Percentiles rank a stretch among this genome's conserved stretches.
Conservation (phyloP, 2,113 vertebrate species). For the Oreotrochilus melanogaster region DNA sequence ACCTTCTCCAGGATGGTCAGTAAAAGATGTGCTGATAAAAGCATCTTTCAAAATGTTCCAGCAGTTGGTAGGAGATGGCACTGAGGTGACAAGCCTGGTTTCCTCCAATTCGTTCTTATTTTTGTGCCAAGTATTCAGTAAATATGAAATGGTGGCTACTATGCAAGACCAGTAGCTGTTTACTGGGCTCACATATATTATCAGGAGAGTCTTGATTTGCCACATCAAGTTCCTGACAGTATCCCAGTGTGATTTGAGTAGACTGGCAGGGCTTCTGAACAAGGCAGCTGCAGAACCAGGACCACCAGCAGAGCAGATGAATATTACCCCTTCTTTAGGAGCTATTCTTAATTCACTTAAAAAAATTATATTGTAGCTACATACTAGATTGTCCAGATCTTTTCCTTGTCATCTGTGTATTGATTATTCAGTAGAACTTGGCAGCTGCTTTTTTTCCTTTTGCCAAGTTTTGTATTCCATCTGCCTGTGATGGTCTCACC, state of each 20-base stretch:
- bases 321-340: slow-evolving; percentile 42
- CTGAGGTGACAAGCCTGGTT: neutral
- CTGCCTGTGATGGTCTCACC: neutral
- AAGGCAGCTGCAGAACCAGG: slow-evolving; percentile 9
- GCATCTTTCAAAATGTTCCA: neutral
- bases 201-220: neutral
- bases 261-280: slow-evolving; percentile 2
- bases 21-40: neutral
- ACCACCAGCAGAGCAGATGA: slow-evolving; percentile 25
- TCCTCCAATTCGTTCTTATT: neutral
- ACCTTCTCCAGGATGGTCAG: neutral
- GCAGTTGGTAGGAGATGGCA: neutral
- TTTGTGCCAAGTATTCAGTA: neutral
- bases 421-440: slow-evolving; percentile 46
- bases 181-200: neutral
- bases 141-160: neutral
- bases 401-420: neutral
- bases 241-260: slow-evolving; percentile 20
- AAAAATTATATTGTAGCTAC: neutral
- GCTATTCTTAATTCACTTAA: neutral
- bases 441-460: slow-evolving; percentile 7
- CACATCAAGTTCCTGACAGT: neutral
- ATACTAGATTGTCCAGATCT: neutral
- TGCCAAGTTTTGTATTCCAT: slow-evolving; percentile 7
- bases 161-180: neutral